Evolutionary conservation across 2,113 vertebrate species (phyloP).

Genomic region (Taxidea taxus): DNA sequence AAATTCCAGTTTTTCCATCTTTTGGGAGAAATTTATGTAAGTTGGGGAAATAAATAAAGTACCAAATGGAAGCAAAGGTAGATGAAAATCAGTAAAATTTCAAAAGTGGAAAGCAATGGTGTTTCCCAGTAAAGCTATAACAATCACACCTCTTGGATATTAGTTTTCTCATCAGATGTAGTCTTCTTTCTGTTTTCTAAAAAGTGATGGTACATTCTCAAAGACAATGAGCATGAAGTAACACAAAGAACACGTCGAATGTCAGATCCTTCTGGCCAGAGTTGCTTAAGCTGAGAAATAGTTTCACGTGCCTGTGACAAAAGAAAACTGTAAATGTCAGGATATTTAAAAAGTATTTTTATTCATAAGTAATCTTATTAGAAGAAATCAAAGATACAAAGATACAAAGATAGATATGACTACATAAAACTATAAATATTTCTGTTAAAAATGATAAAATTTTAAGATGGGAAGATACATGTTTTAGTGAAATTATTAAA

Average conservation of each 20-base stretch:
- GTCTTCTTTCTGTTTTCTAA: conserved; percentile 29
- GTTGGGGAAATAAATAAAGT: not conserved
- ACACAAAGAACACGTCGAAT: conserved; percentile 71
- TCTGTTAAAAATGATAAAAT: not conserved
- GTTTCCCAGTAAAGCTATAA: not conserved
- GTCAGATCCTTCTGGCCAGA: conserved; percentile 79
- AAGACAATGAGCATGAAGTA: conserved; percentile 62
- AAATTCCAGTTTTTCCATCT: not conserved
- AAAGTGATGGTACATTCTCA: conserved; percentile 68
- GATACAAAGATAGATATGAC: not conserved
- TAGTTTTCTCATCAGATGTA: not conserved
- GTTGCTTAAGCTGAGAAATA: conserved; percentile 43
- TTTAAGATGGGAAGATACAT: not conserved
- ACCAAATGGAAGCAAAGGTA: not conserved
- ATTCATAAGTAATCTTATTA: not conserved
- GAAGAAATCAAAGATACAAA: no score
- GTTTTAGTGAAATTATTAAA: not conserved
- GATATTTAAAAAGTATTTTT: not conserved
- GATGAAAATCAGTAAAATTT: not conserved
- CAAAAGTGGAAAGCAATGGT: not conserved
- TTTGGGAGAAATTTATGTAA: not conserved
- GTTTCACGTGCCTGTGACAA: conserved; percentile 50
- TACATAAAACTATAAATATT: not conserved
- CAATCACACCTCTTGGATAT: not conserved
- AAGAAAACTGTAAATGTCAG: not conserved